A percentile compares a stretch with the other conserved stretches of the same genome.
Conservation (phyloP, 2,888 invertebrate species). For the Apodemia hepburni region DNA sequence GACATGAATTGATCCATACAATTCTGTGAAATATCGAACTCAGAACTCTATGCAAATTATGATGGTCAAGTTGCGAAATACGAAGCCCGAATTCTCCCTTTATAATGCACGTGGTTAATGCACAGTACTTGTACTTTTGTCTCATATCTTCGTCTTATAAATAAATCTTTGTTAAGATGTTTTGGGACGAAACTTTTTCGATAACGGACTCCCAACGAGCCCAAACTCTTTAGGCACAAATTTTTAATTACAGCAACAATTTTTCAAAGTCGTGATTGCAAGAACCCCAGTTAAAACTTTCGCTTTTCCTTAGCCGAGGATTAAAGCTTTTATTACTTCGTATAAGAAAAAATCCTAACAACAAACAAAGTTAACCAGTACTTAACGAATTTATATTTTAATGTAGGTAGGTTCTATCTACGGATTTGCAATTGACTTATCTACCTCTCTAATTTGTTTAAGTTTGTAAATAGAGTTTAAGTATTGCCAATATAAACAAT, state of each 20-base stretch:
- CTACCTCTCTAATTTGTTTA: too few relatives aligned
- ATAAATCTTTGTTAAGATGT: slow-evolving; percentile 27
- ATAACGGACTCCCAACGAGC: slow-evolving; percentile 25
- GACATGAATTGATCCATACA: too few relatives aligned
- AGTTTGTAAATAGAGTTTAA: too few relatives aligned
- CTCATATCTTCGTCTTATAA: not conserved
- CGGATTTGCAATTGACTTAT: too few relatives aligned
- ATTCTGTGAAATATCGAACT: too few relatives aligned
- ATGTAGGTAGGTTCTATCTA: slow-evolving; percentile 4
- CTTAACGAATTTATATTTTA: slow-evolving; percentile 21
- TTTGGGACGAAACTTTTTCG: slow-evolving; percentile 27
- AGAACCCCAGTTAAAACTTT: slow-evolving; percentile 49
- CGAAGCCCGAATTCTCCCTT: not conserved
- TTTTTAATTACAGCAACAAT: slow-evolving; percentile 58
- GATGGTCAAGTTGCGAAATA: too few relatives aligned
- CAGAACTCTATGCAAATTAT: too few relatives aligned
- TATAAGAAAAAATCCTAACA: slow-evolving; percentile 46
- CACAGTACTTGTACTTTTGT: not conserved
- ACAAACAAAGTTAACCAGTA: slow-evolving; percentile 42
- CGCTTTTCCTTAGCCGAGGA: slow-evolving; percentile 21
- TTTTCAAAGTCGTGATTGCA: slow-evolving; percentile 57
- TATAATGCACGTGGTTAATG: not conserved
- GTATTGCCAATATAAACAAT: too few relatives aligned
- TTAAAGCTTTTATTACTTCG: slow-evolving; percentile 53
- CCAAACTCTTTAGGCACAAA: slow-evolving; percentile 27